Evolutionary conservation across 1,140 invertebrate genomes (phyloP).

Genomic region (Philotrypesis tridentata): DNA sequence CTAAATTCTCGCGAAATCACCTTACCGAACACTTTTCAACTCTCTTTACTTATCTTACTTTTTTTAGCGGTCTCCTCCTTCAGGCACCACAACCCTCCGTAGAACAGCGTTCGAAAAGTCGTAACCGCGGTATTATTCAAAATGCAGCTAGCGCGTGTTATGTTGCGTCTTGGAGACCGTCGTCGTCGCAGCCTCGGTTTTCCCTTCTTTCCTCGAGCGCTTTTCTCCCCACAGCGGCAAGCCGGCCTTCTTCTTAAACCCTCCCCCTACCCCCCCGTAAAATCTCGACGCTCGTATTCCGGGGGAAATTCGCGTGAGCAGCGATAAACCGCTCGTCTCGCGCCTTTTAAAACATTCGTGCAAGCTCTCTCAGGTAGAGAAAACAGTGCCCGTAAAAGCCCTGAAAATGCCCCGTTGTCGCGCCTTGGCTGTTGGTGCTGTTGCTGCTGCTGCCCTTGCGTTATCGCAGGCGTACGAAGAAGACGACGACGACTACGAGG

Average conservation of each 20-base stretch:
- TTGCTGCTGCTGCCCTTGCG: too few relatives aligned
- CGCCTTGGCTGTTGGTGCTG: not conserved
- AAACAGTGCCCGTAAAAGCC: not conserved
- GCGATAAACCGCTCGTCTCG: not conserved
- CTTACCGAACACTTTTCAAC: too few relatives aligned
- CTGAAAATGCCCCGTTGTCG: not conserved
- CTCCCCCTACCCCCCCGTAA: not conserved
- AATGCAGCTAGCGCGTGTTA: not conserved
- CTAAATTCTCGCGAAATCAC: too few relatives aligned
- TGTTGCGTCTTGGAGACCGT: not conserved
- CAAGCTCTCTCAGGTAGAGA: not conserved
- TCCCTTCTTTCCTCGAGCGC: not conserved
- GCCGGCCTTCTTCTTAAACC: too few relatives aligned
- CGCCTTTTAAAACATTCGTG: not conserved
- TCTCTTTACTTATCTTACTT: too few relatives aligned
- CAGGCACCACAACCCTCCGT: too few relatives aligned
- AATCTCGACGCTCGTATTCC: constrained; percentile 2
- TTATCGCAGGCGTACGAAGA: constrained; percentile 11
- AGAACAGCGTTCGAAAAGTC: not conserved
- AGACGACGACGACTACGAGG: not conserved
- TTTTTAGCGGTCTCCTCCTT: too few relatives aligned
- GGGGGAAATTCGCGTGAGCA: not conserved
- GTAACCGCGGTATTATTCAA: not conserved
- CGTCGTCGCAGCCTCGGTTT: not conserved
- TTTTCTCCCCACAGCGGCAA: too few relatives aligned